Conservation (phyloP, 2,797 vertebrate genomes). For the Masticophis lateralis region DNA sequence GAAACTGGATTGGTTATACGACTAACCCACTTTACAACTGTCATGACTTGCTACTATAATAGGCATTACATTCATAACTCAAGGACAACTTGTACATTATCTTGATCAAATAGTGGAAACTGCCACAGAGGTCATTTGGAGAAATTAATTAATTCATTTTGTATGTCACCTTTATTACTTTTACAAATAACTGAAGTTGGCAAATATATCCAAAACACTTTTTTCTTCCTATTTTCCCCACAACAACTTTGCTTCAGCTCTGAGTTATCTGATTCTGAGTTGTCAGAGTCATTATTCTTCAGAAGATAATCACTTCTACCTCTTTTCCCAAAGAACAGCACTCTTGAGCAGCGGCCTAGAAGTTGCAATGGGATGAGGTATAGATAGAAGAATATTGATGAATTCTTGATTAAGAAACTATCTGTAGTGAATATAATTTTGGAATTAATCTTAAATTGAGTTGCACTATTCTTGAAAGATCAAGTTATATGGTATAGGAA, state of each 20-base stretch:
- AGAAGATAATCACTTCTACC: not conserved
- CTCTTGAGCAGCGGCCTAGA: not conserved
- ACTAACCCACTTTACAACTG: not conserved
- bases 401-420: not conserved
- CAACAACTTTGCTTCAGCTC: not conserved
- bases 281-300: not conserved
- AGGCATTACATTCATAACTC: not conserved
- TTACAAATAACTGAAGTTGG: not conserved
- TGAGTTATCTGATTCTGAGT: too few species aligned
- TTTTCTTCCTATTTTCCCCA: not conserved
- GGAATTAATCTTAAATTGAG: not conserved
- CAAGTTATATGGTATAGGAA: not conserved
- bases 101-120: not conserved
- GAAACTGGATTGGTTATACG: not conserved
- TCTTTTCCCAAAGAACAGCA: not conserved
- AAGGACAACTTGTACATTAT: not conserved
- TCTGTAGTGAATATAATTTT: not conserved
- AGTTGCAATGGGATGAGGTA: not conserved
- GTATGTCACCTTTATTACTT: not conserved
- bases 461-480: not conserved
- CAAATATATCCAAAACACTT: not conserved
- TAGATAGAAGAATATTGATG: not conserved
- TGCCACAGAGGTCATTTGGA: not conserved
- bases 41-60: not conserved
- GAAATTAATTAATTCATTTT: not conserved